These are phyloP conservation scores for Ceyx melanurus DNA, from an alignment of 2,113 vertebrate species.

Conservation along the genomic window DNA sequence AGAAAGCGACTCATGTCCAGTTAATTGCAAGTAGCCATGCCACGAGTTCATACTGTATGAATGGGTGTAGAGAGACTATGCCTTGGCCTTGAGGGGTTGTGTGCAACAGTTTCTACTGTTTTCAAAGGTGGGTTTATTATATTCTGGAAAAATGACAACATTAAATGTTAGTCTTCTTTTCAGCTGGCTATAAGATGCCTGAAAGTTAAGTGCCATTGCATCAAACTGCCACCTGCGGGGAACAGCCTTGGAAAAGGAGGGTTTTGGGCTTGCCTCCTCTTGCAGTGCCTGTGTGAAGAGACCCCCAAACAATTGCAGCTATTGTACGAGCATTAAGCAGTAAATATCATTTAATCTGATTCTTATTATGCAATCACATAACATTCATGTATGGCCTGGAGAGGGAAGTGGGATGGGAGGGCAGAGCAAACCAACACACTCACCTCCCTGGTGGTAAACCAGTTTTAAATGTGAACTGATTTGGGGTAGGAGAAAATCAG, in stretches of 20 bases:
- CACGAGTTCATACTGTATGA: background rate
- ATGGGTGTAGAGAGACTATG: background rate
- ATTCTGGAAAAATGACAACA: background rate
- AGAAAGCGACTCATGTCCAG: background rate
- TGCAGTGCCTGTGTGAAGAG: background rate
- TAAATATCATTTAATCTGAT: constrained; percentile 28
- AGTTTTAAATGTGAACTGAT: background rate
- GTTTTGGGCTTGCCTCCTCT: background rate
- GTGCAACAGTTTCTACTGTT: background rate
- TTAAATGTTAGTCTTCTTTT: background rate
- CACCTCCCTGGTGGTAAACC: constrained; percentile 23
- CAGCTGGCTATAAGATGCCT: background rate
- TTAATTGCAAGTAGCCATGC: background rate
- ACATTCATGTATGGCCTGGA: constrained; percentile 49
- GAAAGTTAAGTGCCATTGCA: background rate
- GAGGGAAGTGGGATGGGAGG: constrained; percentile 14
- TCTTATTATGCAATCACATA: background rate
- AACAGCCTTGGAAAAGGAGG: background rate
- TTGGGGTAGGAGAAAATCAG: background rate
- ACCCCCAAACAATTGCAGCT: background rate
- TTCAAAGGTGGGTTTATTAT: background rate
- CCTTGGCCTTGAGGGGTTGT: background rate
- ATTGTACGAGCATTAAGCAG: background rate
- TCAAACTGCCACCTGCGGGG: background rate
- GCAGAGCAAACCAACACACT: background rate